Evolutionary conservation across 2,113 vertebrate genomes (phyloP).

Genomic region (Equus quagga): DNA sequence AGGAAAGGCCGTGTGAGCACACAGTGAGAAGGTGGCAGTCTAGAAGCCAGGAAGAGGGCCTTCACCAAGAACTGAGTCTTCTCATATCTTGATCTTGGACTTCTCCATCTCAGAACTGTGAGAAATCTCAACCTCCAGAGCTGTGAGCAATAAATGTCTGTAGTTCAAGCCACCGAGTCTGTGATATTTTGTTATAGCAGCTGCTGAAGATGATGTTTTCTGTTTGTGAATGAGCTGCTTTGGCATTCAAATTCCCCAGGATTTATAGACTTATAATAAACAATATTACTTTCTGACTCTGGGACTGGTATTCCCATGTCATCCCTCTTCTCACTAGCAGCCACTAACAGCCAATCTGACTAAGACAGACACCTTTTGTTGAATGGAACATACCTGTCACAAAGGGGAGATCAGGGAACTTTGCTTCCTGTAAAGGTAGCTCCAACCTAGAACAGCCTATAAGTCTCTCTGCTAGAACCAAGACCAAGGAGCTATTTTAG

Average conservation of each 20-base stretch:
- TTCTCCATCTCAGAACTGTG: not conserved
- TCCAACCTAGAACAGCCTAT: not conserved
- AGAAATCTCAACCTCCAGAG: not conserved
- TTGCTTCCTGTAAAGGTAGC: not conserved
- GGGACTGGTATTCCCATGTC: slow-evolving; percentile 98
- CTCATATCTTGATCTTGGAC: not conserved
- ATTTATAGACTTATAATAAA: slow-evolving; percentile 98
- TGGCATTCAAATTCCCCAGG: slow-evolving; percentile 99
- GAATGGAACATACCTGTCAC: not conserved
- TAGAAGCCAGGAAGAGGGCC: not conserved
- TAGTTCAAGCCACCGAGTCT: not conserved
- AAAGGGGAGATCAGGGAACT: not conserved
- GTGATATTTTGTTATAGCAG: not conserved
- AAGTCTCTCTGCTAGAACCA: not conserved
- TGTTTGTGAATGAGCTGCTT: slow-evolving; percentile 99
- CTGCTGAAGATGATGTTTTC: slow-evolving; percentile 75
- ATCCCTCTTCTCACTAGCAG: slow-evolving; percentile 94
- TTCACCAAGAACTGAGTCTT: not conserved
- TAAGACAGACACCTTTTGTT: not conserved
- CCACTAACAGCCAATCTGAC: slow-evolving; percentile 81
- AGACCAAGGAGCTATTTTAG: not conserved
- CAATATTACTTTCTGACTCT: slow-evolving; percentile 97
- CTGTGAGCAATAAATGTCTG: not conserved
- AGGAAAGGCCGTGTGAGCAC: not conserved
- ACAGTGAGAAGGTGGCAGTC: not conserved